Conservation (phyloP, 2,888 invertebrate species). For the Cheilosia scutellata region DNA sequence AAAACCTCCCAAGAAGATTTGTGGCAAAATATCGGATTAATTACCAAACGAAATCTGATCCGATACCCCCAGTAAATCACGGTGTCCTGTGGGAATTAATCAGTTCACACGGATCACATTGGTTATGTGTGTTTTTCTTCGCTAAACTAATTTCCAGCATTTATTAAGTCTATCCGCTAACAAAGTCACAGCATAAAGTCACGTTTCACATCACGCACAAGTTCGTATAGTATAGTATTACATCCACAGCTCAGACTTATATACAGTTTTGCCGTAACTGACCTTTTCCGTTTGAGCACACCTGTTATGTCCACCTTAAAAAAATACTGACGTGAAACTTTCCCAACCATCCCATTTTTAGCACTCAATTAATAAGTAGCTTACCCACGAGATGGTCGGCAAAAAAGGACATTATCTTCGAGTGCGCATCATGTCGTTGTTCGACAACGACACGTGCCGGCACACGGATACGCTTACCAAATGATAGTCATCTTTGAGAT, state of each 20-base stretch:
- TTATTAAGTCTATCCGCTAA: not conserved
- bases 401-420: constrained; percentile 50
- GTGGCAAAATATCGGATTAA: constrained; percentile 50
- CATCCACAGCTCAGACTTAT: not conserved
- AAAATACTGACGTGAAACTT: constrained; percentile 11
- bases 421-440: constrained; percentile 57
- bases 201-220: constrained; percentile 37
- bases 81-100: constrained; percentile 69
- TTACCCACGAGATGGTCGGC: constrained; percentile 21
- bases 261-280: constrained; percentile 23
- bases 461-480: constrained; percentile 47
- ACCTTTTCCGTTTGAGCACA: constrained; percentile 41
- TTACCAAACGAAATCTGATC: constrained; percentile 62
- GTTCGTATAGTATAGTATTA: constrained; percentile 27
- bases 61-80: constrained; percentile 67
- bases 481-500: constrained; percentile 72
- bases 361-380: constrained; percentile 75
- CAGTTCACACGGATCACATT: constrained; percentile 59
- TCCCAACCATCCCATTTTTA: constrained; percentile 61
- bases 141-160: not conserved
- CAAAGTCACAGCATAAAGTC: constrained; percentile 3
- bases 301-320: constrained; percentile 43
- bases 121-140: not conserved
- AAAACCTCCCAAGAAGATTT: constrained; percentile 27
- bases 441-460: constrained; percentile 60